Percentiles rank a stretch among this genome's conserved stretches.
These are phyloP conservation scores for Ginglymostoma cirratum DNA, from an alignment of 2,113 vertebrate species.

Conservation along the genomic window DNA sequence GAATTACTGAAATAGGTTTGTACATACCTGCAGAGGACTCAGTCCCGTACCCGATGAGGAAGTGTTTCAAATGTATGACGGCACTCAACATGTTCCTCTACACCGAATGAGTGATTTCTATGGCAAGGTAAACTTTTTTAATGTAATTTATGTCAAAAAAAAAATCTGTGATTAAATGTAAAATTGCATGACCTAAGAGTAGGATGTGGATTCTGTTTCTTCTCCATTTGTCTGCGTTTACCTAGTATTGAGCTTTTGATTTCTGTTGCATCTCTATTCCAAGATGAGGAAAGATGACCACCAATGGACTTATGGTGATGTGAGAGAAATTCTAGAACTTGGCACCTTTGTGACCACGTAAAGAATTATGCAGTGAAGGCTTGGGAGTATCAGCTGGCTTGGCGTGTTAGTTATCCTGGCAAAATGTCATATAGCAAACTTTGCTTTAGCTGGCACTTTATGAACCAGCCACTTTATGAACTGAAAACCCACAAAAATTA, in stretches of 20 bases:
- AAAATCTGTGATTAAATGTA: neutral
- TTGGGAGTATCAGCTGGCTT: neutral
- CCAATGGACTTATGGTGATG: no score
- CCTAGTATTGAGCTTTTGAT: neutral
- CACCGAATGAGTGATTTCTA: constrained; percentile 75
- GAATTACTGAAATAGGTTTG: neutral
- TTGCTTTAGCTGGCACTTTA: no score
- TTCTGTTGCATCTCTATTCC: neutral
- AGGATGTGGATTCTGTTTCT: neutral
- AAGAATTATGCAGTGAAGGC: no score
- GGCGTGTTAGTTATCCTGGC: no score
- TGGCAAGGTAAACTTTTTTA: constrained; percentile 58
- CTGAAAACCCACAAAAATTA: no score
- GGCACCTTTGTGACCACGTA: neutral
- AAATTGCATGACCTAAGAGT: neutral
- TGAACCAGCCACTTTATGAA: no score
- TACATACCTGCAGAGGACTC: constrained; percentile 53
- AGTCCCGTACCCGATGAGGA: constrained; percentile 69
- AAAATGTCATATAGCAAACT: no score
- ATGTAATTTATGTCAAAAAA: neutral
- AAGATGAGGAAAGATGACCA: neutral
- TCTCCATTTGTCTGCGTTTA: neutral
- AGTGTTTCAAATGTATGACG: constrained; percentile 62
- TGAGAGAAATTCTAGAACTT: neutral
- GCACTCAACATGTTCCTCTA: constrained; percentile 67